These are phyloP conservation scores for Caenorhabditis japonica DNA, from an alignment of 2,888 invertebrate species.

Conservation along the genomic window DNA sequence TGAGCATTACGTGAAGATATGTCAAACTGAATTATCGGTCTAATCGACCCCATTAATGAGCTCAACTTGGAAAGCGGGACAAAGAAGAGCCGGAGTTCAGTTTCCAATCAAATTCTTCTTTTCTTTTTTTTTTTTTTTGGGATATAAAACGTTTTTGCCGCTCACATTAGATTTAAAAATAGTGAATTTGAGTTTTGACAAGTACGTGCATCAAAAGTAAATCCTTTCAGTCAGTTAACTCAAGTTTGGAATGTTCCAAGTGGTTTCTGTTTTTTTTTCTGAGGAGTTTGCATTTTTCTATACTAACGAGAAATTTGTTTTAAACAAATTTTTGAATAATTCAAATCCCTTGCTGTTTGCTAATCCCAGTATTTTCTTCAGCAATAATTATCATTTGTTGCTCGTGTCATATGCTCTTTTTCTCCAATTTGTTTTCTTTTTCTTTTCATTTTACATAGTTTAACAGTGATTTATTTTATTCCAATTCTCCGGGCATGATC, in stretches of 20 bases:
- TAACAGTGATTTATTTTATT: constrained; percentile 12
- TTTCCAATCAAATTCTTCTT: constrained; percentile 1
- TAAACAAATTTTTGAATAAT: too few relatives aligned
- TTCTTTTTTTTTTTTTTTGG: constrained; percentile 5
- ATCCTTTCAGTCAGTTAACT: too few relatives aligned
- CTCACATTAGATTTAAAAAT: not conserved
- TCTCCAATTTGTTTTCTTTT: constrained; percentile 37
- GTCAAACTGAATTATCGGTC: constrained; percentile 56
- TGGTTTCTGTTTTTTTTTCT: too few relatives aligned
- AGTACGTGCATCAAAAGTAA: too few relatives aligned
- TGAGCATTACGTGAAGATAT: constrained; percentile 49
- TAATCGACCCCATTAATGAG: constrained; percentile 47
- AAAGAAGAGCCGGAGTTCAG: not conserved
- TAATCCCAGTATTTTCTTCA: too few relatives aligned
- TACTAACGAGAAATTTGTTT: too few relatives aligned
- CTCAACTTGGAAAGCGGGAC: constrained; percentile 4
- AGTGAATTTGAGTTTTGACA: not conserved
- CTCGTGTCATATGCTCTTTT: constrained; percentile 13
- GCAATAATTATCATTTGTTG: constrained; percentile 27
- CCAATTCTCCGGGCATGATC: constrained; percentile 9
- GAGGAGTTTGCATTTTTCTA: too few relatives aligned
- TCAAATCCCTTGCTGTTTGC: too few relatives aligned
- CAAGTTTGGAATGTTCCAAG: too few relatives aligned
- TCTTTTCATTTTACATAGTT: constrained; percentile 5
- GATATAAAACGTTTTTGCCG: not conserved